Percentiles rank a stretch among this genome's conserved stretches.
Conservation (phyloP, 2,113 vertebrate genomes). For the Kryptolebias marmoratus region DNA sequence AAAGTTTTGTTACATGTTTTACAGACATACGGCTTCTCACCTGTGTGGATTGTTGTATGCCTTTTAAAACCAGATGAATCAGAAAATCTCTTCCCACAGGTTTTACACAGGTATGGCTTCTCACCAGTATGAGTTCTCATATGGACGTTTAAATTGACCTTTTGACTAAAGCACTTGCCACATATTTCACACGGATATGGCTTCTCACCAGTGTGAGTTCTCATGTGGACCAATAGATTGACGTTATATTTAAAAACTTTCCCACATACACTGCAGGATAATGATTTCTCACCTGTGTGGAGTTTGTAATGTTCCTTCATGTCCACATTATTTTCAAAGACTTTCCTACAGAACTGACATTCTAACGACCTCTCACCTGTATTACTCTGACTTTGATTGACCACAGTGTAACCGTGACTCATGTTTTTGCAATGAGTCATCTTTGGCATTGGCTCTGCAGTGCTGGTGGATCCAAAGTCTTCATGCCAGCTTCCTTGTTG, state of each 20-base stretch:
- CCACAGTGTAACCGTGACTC: not conserved
- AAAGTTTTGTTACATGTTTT: conserved; percentile 6
- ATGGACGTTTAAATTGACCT: not conserved
- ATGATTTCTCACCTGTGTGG: not conserved
- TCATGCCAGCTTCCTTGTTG: not conserved
- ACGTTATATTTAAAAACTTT: not conserved
- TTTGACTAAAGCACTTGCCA: not conserved
- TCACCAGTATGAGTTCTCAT: conserved; percentile 1
- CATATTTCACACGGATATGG: not conserved
- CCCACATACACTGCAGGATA: not conserved
- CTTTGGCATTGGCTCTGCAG: not conserved
- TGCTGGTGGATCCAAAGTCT: not conserved
- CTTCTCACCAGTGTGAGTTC: conserved; percentile 4
- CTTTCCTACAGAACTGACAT: not conserved
- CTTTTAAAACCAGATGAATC: not conserved
- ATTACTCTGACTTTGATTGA: no score
- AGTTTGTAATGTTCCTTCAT: conserved; percentile 2
- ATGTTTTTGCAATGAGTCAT: not conserved
- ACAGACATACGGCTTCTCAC: not conserved
- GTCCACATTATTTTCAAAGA: not conserved
- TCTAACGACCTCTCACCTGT: not conserved
- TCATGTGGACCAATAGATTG: not conserved
- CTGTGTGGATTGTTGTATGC: not conserved
- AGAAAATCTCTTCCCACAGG: conserved; percentile 3
- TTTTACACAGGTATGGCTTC: conserved; percentile 2